Conservation (phyloP, 2,797 vertebrate genomes). For the Eremophila alpestris region DNA sequence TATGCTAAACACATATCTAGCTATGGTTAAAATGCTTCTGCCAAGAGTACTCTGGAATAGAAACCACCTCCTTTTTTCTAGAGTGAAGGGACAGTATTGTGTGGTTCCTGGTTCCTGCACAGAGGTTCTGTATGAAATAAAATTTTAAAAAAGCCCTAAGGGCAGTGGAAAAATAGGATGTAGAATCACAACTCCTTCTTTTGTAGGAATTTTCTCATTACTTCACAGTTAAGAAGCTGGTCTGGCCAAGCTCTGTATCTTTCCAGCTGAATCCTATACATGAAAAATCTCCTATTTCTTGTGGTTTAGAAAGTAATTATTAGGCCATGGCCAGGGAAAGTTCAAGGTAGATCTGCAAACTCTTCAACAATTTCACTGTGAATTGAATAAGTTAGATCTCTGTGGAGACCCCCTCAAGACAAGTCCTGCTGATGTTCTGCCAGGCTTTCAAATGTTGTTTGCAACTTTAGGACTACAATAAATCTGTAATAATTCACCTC, state of each 20-base stretch:
- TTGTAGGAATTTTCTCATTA: background rate
- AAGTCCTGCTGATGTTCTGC: background rate
- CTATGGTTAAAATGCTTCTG: background rate
- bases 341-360: background rate
- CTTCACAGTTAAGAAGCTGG: background rate
- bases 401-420: background rate
- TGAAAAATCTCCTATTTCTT: background rate
- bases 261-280: background rate
- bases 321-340: background rate
- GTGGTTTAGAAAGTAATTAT: background rate
- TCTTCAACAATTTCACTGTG: background rate
- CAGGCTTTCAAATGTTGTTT: background rate
- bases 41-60: background rate
- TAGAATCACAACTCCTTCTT: background rate
- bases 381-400: background rate
- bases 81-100: background rate
- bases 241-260: background rate
- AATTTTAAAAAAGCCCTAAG: background rate
- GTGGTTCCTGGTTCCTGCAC: background rate
- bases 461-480: background rate
- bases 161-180: background rate
- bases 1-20: background rate
- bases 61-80: background rate
- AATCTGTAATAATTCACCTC: background rate
- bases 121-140: background rate